Evolutionary conservation across 2,113 vertebrate species (phyloP).

Genomic region (Scytalopus superciliaris): DNA sequence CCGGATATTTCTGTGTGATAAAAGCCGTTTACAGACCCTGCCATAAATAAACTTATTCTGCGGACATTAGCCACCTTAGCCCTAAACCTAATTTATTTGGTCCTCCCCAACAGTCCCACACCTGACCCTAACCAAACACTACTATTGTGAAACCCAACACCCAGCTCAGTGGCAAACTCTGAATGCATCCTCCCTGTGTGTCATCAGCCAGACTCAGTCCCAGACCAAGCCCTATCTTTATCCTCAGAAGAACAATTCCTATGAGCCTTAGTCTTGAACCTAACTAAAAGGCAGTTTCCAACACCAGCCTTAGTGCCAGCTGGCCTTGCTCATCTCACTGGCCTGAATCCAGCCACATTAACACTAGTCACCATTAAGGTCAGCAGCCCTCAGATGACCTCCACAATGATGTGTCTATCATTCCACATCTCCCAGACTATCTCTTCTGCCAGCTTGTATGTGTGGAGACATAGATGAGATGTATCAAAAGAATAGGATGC

Average conservation of each 20-base stretch:
- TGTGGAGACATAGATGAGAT: background rate
- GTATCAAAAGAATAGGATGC: background rate
- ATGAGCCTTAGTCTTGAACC: background rate
- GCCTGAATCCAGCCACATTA: background rate
- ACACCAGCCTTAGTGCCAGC: background rate
- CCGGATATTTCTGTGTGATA: too few species aligned
- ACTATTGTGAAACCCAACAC: too few species aligned
- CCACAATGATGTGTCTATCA: background rate
- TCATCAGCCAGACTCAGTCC: background rate
- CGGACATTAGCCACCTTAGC: too few species aligned
- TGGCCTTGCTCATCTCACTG: background rate
- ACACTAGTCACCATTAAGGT: background rate
- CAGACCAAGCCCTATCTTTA: background rate
- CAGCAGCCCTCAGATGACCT: background rate
- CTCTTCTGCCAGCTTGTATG: background rate
- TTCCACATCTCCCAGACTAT: background rate
- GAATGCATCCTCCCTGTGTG: background rate
- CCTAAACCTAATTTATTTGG: too few species aligned
- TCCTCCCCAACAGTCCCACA: too few species aligned
- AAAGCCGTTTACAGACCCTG: too few species aligned
- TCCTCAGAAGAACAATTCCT: background rate
- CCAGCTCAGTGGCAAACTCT: too few species aligned
- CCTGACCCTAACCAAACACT: too few species aligned
- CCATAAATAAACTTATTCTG: too few species aligned
- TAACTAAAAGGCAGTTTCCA: background rate